These are phyloP conservation scores for Palythoa grandis DNA, from an alignment of 92 coral and sea anemone genomes.

Conservation along the genomic window DNA sequence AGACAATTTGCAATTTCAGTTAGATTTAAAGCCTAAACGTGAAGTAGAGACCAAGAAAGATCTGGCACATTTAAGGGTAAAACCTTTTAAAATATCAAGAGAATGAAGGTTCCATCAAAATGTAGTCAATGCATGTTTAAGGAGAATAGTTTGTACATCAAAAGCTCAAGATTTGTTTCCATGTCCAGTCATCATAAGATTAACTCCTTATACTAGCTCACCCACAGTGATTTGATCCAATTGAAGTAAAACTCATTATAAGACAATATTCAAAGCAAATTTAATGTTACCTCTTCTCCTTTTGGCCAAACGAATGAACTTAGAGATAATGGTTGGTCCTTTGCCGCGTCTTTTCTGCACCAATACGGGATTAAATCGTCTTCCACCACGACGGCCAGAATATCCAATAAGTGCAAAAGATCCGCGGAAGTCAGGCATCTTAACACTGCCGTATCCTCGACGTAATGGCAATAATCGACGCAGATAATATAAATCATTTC, in stretches of 20 bases:
- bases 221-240: background rate
- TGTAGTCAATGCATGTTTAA: too few relatives aligned
- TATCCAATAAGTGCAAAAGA: slow-evolving; percentile 23
- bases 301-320: slow-evolving; percentile 3
- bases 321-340: slow-evolving; percentile 15
- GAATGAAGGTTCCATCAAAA: too few relatives aligned
- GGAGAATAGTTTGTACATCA: too few relatives aligned
- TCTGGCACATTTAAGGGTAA: too few relatives aligned
- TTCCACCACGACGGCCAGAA: background rate
- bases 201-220: too few relatives aligned
- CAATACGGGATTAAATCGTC: background rate
- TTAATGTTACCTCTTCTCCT: slow-evolving; percentile 27
- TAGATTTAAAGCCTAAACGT: too few relatives aligned
- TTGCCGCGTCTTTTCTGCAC: slow-evolving; percentile 24
- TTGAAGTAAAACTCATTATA: background rate
- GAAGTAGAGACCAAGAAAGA: too few relatives aligned
- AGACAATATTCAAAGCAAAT: background rate
- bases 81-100: too few relatives aligned
- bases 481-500: background rate
- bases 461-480: slow-evolving; percentile 14
- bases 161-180: too few relatives aligned
- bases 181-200: too few relatives aligned
- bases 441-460: slow-evolving; percentile 5
- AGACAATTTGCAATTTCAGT: too few relatives aligned
- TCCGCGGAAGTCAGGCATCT: slow-evolving; percentile 28